phyloP scores from a whole-genome alignment of 37 sponge, comb jelly and placozoan species.

The Beroe ovata region DNA sequence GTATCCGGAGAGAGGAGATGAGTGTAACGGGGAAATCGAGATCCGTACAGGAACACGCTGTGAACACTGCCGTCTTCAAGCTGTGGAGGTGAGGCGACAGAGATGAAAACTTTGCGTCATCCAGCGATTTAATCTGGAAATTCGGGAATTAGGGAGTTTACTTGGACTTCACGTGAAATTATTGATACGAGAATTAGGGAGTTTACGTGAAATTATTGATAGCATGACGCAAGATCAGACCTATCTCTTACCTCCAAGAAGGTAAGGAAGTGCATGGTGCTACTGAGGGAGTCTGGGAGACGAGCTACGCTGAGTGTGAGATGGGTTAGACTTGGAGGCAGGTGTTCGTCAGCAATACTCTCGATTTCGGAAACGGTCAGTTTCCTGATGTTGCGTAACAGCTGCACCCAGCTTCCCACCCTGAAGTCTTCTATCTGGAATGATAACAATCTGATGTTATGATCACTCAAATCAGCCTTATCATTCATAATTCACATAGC shows the following conservation, averaged over 20 bases:
- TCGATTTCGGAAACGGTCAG: constrained; percentile 23
- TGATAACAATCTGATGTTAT: too few relatives aligned
- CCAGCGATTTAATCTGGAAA: neutral
- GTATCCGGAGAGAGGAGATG: neutral
- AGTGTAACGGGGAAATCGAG: constrained; percentile 37
- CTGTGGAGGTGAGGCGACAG: constrained; percentile 45
- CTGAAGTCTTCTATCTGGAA: neutral
- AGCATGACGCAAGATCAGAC: too few relatives aligned
- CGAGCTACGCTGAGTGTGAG: neutral
- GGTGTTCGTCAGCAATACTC: constrained; percentile 6
- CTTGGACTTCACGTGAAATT: too few relatives aligned
- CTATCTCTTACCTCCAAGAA: neutral
- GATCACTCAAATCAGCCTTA: too few relatives aligned
- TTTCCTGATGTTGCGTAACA: neutral
- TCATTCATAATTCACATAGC: too few relatives aligned
- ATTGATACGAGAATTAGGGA: too few relatives aligned
- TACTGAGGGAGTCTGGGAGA: neutral
- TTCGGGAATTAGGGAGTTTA: too few relatives aligned
- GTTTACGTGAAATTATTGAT: too few relatives aligned
- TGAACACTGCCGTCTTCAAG: neutral
- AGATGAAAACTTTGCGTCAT: neutral
- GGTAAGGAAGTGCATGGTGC: neutral
- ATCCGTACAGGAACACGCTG: neutral
- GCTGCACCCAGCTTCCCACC: neutral
- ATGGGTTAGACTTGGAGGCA: neutral